Evolutionary conservation across 2,113 vertebrate species (phyloP).

Genomic region (Apaloderma vittatum): DNA sequence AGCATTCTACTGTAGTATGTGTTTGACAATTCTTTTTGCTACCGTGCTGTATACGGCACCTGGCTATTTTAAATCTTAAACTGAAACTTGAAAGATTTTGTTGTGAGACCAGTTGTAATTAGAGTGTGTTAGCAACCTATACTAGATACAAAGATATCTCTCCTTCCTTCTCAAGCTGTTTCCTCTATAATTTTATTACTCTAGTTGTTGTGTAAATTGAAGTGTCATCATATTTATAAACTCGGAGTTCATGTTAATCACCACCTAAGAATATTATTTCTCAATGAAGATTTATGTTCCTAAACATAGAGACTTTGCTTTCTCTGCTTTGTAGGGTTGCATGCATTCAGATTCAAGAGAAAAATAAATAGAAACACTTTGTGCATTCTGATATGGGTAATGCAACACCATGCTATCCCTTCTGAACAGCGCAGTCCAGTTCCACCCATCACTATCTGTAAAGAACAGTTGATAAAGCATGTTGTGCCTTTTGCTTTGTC

Average conservation of each 20-base stretch:
- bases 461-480: neutral
- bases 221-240: constrained; percentile 5
- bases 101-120: neutral
- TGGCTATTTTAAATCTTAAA: neutral
- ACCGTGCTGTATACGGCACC: accelerated
- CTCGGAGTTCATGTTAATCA: neutral
- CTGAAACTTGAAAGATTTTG: neutral
- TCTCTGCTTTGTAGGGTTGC: neutral
- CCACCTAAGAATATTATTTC: neutral
- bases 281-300: neutral
- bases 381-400: neutral
- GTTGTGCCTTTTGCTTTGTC: neutral
- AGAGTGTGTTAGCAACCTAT: neutral
- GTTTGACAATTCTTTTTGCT: neutral
- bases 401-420: neutral
- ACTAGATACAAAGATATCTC: neutral
- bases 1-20: neutral
- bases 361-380: neutral
- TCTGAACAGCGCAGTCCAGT: neutral
- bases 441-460: neutral
- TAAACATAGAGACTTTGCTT: neutral
- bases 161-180: neutral
- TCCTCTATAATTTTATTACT: constrained; percentile 32
- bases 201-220: constrained; percentile 40
- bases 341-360: neutral